phyloP scores from a whole-genome alignment of 2,797 vertebrate genomes.

The Enteromius thamalakanensis region DNA sequence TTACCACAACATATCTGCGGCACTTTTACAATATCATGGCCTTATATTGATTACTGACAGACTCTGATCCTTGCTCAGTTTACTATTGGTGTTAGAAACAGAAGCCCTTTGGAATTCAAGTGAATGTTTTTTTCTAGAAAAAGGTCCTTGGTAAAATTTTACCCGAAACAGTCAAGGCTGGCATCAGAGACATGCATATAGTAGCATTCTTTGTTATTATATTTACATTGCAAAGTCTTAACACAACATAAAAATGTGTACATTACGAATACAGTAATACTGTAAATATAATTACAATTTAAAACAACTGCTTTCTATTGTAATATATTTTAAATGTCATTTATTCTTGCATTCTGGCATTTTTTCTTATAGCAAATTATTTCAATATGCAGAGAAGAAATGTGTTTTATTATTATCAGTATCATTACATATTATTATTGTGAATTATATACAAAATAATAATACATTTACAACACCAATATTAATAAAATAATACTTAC shows the following conservation, averaged over 20 bases:
- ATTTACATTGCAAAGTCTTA: neutral
- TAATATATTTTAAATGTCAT: neutral
- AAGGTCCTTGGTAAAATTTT: neutral
- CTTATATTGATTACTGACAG: constrained; percentile 41
- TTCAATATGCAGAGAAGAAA: neutral
- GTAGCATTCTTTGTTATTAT: neutral
- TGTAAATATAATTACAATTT: neutral
- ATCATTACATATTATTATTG: neutral
- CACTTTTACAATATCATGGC: neutral
- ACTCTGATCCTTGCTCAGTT: constrained; percentile 51
- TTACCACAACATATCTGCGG: neutral
- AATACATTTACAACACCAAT: neutral
- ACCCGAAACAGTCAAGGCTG: neutral
- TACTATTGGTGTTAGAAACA: constrained; percentile 3
- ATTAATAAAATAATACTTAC: too few relatives aligned
- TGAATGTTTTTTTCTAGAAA: neutral
- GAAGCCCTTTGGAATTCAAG: constrained; percentile 1
- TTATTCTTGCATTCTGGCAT: neutral
- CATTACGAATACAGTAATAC: neutral
- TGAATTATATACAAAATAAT: neutral
- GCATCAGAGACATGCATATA: neutral
- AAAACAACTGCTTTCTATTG: neutral
- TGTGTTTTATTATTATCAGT: neutral
- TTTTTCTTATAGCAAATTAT: neutral
- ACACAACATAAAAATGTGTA: neutral